Conservation (phyloP, 2,888 invertebrate species). For the Andrena bucephala region DNA sequence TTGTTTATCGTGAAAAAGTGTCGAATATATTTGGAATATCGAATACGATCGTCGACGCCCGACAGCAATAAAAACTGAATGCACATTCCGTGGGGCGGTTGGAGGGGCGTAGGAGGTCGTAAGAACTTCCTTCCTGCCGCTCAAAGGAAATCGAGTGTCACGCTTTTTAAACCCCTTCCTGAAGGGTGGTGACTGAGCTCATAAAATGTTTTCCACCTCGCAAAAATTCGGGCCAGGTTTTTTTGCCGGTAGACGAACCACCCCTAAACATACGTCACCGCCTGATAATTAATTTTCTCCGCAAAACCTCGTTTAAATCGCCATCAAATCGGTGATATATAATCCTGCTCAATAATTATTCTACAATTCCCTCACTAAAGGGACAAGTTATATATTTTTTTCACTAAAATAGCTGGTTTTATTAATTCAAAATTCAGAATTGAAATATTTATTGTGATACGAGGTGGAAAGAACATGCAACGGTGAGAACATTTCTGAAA, state of each 20-base stretch:
- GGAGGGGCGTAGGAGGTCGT: background rate
- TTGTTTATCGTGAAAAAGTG: background rate
- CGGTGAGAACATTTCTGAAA: background rate
- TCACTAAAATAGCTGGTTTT: background rate
- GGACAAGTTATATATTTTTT: background rate
- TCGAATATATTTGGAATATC: background rate
- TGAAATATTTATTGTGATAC: background rate
- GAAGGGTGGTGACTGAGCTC: background rate
- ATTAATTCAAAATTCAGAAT: background rate
- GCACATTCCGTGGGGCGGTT: background rate
- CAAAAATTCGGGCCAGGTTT: background rate
- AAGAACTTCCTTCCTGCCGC: background rate
- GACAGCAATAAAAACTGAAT: slow-evolving; percentile 14
- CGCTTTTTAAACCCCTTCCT: background rate
- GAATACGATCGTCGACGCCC: slow-evolving; percentile 4
- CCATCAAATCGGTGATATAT: background rate
- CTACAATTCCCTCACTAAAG: no score
- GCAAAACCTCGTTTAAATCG: slow-evolving; percentile 37
- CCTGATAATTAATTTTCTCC: slow-evolving; percentile 27
- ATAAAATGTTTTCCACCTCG: background rate
- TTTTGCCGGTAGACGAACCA: background rate
- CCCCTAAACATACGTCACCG: background rate
- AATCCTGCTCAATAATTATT: background rate
- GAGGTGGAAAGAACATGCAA: background rate
- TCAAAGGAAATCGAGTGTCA: slow-evolving; percentile 17